phyloP scores from a whole-genome alignment of 2,888 invertebrate genomes.

The Baccha elongata region DNA sequence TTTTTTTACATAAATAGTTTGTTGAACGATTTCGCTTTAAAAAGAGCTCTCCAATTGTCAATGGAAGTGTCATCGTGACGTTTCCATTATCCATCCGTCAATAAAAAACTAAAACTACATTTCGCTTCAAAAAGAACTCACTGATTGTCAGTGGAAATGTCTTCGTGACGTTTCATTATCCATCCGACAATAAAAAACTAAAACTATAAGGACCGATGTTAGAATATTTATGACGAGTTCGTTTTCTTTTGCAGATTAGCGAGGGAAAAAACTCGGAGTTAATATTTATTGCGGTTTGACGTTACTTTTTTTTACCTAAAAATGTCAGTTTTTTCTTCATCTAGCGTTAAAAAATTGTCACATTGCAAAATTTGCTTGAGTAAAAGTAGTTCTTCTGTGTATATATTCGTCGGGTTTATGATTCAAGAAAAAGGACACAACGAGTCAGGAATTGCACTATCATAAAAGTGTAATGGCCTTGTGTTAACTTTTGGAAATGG shows the following conservation, averaged over 20 bases:
- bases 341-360: constrained; percentile 51
- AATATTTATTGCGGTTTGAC: constrained; percentile 69
- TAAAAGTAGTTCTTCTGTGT: constrained; percentile 2
- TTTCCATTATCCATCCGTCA: constrained; percentile 60
- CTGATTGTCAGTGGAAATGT: constrained; percentile 33
- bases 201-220: constrained; percentile 60
- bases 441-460: constrained; percentile 11
- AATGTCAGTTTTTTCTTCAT: not conserved
- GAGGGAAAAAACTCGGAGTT: constrained; percentile 13
- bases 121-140: too few species aligned
- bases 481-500: constrained; percentile 55
- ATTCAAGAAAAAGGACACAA: constrained; percentile 37
- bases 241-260: not conserved
- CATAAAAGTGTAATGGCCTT: constrained; percentile 70
- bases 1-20: constrained; percentile 27
- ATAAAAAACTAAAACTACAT: too few species aligned
- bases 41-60: constrained; percentile 26
- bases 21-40: too few species aligned
- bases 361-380: constrained; percentile 18
- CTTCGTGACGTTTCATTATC: constrained; percentile 46
- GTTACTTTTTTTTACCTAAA: constrained; percentile 56
- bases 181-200: constrained; percentile 72
- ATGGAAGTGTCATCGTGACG: constrained; percentile 36
- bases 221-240: constrained; percentile 54
- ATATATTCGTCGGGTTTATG: constrained; percentile 39